phyloP scores from a whole-genome alignment of 1,140 invertebrate species.

The Hycleus phaleratus region DNA sequence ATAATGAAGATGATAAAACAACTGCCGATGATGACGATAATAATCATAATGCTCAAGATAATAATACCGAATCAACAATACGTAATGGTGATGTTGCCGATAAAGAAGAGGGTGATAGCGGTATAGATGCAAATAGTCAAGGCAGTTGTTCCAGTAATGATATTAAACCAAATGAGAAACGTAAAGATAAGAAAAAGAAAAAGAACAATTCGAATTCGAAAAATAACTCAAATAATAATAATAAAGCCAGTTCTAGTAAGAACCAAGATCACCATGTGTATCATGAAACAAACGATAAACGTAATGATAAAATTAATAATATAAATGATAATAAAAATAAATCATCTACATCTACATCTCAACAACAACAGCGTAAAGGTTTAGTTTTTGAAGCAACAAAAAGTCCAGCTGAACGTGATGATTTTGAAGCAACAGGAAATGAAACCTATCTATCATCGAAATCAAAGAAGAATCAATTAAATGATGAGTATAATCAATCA shows the following conservation, averaged over 20 bases:
- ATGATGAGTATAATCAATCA: constrained; percentile 11
- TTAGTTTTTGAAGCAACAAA: constrained; percentile 52
- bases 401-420: constrained; percentile 58
- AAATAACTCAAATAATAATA: constrained; percentile 19
- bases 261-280: background rate
- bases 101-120: constrained; percentile 78
- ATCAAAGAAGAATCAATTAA: constrained; percentile 42
- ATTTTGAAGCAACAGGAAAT: constrained; percentile 60
- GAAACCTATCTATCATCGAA: constrained; percentile 49
- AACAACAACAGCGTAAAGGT: constrained; percentile 40
- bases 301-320: constrained; percentile 15
- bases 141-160: constrained; percentile 78
- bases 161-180: constrained; percentile 53
- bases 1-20: constrained; percentile 51
- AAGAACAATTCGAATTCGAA: constrained; percentile 42
- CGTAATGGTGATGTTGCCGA: constrained; percentile 34
- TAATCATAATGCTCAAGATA: constrained; percentile 20
- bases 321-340: constrained; percentile 11
- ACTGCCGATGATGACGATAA: background rate
- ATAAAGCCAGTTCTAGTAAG: constrained; percentile 27
- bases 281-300: constrained; percentile 17
- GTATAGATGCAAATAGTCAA: constrained; percentile 77
- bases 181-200: constrained; percentile 75
- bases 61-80: constrained; percentile 38
- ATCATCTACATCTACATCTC: constrained; percentile 1